A percentile compares a stretch with the other conserved stretches of the same genome.
These are phyloP conservation scores for Ameiurus melas DNA, from an alignment of 2,113 vertebrate genomes.

Conservation along the genomic window DNA sequence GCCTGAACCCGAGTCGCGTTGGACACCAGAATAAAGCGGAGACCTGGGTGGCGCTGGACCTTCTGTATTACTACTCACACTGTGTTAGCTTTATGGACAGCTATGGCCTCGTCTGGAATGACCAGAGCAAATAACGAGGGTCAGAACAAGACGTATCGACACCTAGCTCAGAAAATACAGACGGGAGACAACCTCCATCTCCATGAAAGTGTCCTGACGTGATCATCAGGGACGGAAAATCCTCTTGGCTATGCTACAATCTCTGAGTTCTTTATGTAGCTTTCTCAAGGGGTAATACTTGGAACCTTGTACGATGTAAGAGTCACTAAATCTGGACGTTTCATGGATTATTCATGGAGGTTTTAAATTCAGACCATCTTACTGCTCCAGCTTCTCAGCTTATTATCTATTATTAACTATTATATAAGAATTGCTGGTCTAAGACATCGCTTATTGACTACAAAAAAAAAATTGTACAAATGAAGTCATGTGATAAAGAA, in stretches of 20 bases:
- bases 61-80: neutral
- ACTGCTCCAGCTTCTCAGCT: neutral
- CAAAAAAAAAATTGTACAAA: too few relatives aligned
- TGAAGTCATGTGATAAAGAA: neutral
- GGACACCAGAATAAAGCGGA: constrained; percentile 38
- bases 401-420: neutral
- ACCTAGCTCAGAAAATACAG: neutral
- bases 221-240: neutral
- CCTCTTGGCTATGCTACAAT: neutral
- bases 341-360: neutral
- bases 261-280: neutral
- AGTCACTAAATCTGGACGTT: neutral
- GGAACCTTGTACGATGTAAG: neutral
- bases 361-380: neutral
- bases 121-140: neutral
- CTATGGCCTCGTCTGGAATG: neutral
- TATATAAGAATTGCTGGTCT: too few relatives aligned
- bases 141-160: neutral
- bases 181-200: neutral
- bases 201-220: neutral
- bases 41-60: neutral
- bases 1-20: constrained; percentile 49
- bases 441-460: neutral
- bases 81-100: neutral
- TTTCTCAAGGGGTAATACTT: neutral